Evolutionary conservation across 92 coral and sea anemone genomes (phyloP).

Genomic region (Paramuricea clavata): DNA sequence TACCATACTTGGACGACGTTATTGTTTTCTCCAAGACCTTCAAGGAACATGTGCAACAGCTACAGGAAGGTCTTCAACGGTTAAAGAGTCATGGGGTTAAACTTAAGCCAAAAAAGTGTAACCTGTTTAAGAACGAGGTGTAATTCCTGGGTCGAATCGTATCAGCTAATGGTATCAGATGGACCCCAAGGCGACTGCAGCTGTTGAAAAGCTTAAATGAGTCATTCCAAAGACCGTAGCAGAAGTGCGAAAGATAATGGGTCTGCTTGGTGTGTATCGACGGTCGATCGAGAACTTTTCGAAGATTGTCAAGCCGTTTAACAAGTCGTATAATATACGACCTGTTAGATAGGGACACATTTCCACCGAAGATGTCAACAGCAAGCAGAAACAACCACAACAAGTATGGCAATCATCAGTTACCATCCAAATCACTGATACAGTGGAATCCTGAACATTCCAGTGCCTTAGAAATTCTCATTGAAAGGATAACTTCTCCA

Average conservation of each 20-base stretch:
- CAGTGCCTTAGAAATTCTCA: constrained; percentile 38
- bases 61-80: constrained; percentile 16
- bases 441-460: too few species aligned
- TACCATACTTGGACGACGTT: constrained; percentile 60
- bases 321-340: too few species aligned
- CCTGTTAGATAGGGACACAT: too few species aligned
- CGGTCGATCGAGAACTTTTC: constrained; percentile 2
- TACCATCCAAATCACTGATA: too few species aligned
- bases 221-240: too few species aligned
- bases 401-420: too few species aligned
- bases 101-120: constrained; percentile 29
- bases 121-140: constrained; percentile 33
- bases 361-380: too few species aligned
- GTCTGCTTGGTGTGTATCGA: neutral
- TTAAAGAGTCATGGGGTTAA: constrained; percentile 12
- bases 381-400: too few species aligned
- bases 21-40: constrained; percentile 35
- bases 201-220: constrained; percentile 21
- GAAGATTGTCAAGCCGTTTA: neutral
- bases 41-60: neutral
- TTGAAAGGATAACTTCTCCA: constrained; percentile 40
- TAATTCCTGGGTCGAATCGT: constrained; percentile 16
- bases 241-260: neutral
- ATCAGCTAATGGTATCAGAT: constrained; percentile 6
- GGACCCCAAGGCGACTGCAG: constrained; percentile 11